These are phyloP conservation scores for Marcusenius ussheri DNA, from an alignment of 2,113 vertebrate species.

Conservation along the genomic window DNA sequence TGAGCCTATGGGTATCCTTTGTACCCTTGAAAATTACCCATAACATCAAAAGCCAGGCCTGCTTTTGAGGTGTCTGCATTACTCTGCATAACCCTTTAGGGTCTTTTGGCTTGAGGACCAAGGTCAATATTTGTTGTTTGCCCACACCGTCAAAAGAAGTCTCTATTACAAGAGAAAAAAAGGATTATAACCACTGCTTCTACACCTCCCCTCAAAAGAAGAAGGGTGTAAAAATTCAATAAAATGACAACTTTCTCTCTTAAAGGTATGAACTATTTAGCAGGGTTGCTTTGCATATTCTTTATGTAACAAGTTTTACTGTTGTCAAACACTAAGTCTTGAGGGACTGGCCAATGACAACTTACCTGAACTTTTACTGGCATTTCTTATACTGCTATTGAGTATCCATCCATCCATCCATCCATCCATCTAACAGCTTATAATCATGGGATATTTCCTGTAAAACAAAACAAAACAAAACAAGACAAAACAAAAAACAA, in stretches of 20 bases:
- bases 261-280: neutral
- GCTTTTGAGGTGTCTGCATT: conserved; percentile 51
- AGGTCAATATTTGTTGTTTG: conserved; percentile 63
- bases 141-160: conserved; percentile 48
- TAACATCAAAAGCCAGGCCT: conserved; percentile 57
- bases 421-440: neutral
- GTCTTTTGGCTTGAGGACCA: conserved; percentile 54
- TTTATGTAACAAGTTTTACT: neutral
- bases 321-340: neutral
- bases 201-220: conserved; percentile 29
- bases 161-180: conserved; percentile 42
- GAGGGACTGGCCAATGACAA: neutral
- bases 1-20: conserved; percentile 64
- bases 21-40: conserved; percentile 56
- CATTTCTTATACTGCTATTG: neutral
- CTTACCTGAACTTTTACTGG: neutral
- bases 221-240: neutral
- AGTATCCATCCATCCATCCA: neutral
- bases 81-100: conserved; percentile 63
- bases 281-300: neutral
- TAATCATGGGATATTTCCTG: neutral
- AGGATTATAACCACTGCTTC: conserved; percentile 28
- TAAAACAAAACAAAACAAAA: neutral
- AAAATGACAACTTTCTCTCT: neutral
- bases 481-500: neutral